Conservation (phyloP, 1,140 invertebrate genomes). For the Littorina saxatilis region DNA sequence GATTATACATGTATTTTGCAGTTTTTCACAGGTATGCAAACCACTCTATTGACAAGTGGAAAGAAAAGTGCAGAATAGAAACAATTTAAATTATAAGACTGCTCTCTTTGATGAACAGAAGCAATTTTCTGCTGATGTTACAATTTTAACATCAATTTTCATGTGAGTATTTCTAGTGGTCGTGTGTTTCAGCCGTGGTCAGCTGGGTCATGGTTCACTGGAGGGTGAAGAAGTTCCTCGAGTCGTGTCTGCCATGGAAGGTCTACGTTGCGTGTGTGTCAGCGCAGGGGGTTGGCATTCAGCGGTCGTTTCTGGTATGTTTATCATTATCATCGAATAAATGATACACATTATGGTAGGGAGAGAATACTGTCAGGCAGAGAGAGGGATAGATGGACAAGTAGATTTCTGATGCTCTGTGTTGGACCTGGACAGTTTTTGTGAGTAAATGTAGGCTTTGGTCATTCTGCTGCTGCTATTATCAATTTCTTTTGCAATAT, state of each 20-base stretch:
- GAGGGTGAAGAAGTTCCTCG: background rate
- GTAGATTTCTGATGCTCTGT: too few relatives aligned
- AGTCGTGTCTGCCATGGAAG: background rate
- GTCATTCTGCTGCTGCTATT: background rate
- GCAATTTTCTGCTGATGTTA: too few relatives aligned
- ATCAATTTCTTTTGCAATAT: too few relatives aligned
- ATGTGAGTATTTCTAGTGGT: too few relatives aligned
- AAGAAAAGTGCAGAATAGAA: background rate
- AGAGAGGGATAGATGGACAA: too few relatives aligned
- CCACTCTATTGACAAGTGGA: too few relatives aligned
- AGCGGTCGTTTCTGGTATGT: background rate
- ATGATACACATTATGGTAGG: background rate
- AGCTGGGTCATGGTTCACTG: constrained; percentile 2
- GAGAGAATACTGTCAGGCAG: background rate
- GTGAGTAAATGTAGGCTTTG: background rate
- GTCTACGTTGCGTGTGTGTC: background rate
- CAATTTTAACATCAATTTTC: too few relatives aligned
- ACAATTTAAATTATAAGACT: too few relatives aligned
- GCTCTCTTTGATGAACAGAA: too few relatives aligned
- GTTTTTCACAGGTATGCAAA: too few relatives aligned
- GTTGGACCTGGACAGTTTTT: background rate
- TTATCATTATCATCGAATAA: background rate
- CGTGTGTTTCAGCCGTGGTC: constrained; percentile 5
- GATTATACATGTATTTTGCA: too few relatives aligned
- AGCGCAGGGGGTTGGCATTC: background rate